Evolutionary conservation across 35 echinoderm and acorn worm species (phyloP).

Genomic region (Heliocidaris tuberculata): DNA sequence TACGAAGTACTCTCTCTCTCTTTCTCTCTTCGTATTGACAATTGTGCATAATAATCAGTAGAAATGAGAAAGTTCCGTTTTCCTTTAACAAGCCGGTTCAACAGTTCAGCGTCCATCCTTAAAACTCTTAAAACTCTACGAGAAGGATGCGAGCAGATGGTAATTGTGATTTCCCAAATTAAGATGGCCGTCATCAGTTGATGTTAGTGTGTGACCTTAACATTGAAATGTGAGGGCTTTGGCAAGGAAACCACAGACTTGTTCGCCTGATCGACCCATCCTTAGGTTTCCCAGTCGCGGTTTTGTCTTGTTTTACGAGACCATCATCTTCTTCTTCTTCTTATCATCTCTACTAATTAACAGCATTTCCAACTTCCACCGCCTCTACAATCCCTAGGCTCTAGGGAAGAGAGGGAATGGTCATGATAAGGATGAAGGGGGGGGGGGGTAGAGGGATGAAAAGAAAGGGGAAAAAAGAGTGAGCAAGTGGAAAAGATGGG

Average conservation of each 20-base stretch:
- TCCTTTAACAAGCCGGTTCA: background rate
- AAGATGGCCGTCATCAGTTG: background rate
- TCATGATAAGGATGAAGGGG: background rate
- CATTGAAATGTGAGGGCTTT: slow-evolving; percentile 6
- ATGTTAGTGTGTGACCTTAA: background rate
- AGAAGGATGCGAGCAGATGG: background rate
- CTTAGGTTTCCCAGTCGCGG: background rate
- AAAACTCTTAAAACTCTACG: background rate
- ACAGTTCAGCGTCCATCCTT: background rate
- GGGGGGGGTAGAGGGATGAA: too few relatives aligned
- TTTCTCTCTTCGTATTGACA: too few relatives aligned
- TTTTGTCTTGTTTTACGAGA: background rate
- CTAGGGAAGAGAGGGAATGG: background rate
- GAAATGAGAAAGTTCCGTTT: background rate
- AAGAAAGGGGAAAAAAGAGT: background rate
- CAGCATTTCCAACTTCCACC: background rate
- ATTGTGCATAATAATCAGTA: too few relatives aligned
- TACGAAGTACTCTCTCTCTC: too few relatives aligned
- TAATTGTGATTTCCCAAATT: slow-evolving; percentile 18
- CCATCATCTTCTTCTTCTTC: background rate
- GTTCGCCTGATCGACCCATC: background rate
- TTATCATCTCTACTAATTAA: background rate
- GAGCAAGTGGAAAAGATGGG: background rate
- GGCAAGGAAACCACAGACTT: background rate
- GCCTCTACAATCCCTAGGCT: background rate